These are phyloP conservation scores for Phrynosoma platyrhinos DNA, from an alignment of 2,113 vertebrate species.

Conservation along the genomic window DNA sequence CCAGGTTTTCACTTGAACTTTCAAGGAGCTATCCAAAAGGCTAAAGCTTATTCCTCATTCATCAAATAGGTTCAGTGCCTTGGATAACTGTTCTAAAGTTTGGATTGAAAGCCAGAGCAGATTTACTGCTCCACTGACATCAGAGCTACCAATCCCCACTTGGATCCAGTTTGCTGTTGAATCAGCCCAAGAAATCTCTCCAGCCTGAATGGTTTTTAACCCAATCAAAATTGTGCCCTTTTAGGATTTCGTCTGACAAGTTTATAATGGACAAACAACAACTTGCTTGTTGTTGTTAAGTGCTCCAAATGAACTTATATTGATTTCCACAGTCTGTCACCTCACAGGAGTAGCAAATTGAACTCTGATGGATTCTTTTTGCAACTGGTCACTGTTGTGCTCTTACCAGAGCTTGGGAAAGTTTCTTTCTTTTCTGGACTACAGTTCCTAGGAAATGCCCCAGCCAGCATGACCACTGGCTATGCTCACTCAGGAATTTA, in stretches of 20 bases:
- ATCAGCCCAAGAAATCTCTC: neutral
- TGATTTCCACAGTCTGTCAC: neutral
- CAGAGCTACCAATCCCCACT: neutral
- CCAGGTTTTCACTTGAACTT: too few species aligned
- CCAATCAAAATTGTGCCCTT: neutral
- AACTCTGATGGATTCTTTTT: neutral
- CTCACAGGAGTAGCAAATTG: neutral
- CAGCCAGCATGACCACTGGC: too few species aligned
- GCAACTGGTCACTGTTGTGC: neutral
- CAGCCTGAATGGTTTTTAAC: neutral
- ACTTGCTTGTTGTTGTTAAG: neutral
- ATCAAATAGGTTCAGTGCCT: too few species aligned
- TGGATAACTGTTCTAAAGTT: too few species aligned
- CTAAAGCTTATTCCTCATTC: too few species aligned
- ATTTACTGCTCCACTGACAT: too few species aligned
- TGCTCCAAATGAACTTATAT: neutral
- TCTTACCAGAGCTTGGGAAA: neutral
- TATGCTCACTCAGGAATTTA: too few species aligned
- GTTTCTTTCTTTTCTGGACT: too few species aligned
- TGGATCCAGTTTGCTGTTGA: neutral
- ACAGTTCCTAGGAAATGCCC: too few species aligned
- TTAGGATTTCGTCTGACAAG: constrained; percentile 5
- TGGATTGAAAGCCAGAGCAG: too few species aligned
- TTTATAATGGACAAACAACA: constrained; percentile 9
- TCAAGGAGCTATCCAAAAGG: too few species aligned